These are phyloP conservation scores for Drosophila parvula DNA, from an alignment of 1,140 invertebrate genomes.

Conservation along the genomic window DNA sequence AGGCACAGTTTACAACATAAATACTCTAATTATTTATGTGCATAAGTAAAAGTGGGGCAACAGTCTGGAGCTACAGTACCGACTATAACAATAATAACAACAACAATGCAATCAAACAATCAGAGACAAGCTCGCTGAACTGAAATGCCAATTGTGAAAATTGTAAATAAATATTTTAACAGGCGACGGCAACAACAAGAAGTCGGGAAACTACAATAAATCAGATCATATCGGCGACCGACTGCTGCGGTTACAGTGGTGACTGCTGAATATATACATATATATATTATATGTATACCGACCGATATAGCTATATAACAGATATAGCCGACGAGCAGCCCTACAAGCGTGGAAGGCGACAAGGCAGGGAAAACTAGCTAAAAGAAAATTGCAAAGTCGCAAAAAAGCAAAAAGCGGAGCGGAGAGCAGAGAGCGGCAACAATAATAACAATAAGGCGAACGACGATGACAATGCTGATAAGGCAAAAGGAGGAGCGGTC, in stretches of 20 bases:
- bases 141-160: conserved; percentile 80
- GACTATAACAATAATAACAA: conserved; percentile 25
- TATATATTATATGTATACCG: not conserved
- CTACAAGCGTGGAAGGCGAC: conserved; percentile 37
- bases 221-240: conserved; percentile 74
- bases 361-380: conserved; percentile 39
- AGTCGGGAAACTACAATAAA: conserved; percentile 74
- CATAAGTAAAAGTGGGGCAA: conserved; percentile 69
- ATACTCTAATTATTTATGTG: conserved; percentile 59
- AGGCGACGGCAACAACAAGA: conserved; percentile 66
- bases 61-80: conserved; percentile 32
- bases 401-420: conserved; percentile 21
- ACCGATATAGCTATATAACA: conserved; percentile 28
- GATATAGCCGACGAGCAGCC: conserved; percentile 30
- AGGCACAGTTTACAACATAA: conserved; percentile 43
- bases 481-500: conserved; percentile 4
- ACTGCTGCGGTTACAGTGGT: conserved; percentile 55
- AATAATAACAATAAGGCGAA: conserved; percentile 46
- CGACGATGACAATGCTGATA: conserved; percentile 60
- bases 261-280: conserved; percentile 17
- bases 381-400: conserved; percentile 49
- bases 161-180: conserved; percentile 81
- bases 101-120: conserved; percentile 61
- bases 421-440: conserved; percentile 18
- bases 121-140: conserved; percentile 55